Conservation (phyloP, 2,113 vertebrate genomes). For the Oreochromis aureus region DNA sequence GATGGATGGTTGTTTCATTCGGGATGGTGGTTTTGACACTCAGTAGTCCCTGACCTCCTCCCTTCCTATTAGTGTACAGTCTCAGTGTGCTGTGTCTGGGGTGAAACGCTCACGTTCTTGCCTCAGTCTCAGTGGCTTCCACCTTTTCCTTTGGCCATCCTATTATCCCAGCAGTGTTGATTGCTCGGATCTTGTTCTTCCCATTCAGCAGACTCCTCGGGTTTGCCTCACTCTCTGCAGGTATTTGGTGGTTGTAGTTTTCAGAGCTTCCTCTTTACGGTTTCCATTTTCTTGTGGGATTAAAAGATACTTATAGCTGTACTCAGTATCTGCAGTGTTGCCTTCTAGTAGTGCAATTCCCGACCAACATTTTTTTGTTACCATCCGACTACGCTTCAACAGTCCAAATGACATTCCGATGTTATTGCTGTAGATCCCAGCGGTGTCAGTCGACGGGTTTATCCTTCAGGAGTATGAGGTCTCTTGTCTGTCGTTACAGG, state of each 20-base stretch:
- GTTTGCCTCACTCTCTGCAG: neutral
- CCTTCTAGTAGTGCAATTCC: neutral
- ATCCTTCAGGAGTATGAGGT: accelerated
- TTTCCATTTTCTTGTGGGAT: neutral
- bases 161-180: neutral
- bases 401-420: neutral
- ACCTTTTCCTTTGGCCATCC: neutral
- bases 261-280: neutral
- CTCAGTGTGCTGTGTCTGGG: neutral
- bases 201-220: neutral
- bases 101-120: neutral
- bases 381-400: neutral
- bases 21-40: neutral
- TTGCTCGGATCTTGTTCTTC: neutral
- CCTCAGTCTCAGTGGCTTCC: neutral
- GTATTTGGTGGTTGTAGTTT: neutral
- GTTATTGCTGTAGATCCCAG: neutral
- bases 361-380: neutral
- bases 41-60: neutral
- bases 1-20: neutral
- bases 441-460: neutral
- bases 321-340: neutral
- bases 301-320: neutral
- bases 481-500: neutral
- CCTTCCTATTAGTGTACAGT: neutral